Base-by-base conservation (phyloP, 2,888 invertebrate genomes). In the Pandemis heparana region DNA sequence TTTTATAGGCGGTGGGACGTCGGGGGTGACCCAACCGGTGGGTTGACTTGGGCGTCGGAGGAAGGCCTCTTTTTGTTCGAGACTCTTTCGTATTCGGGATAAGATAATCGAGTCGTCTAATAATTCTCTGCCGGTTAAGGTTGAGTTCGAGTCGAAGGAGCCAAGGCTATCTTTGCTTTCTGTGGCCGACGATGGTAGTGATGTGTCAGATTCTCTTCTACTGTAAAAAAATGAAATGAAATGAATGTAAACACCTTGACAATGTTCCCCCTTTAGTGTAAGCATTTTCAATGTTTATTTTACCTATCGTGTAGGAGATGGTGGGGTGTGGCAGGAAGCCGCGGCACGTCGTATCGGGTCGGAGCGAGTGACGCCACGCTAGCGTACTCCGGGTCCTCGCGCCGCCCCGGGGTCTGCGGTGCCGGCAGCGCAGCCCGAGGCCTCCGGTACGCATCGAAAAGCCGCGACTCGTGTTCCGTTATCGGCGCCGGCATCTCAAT, bases 41-140 rank as follows among this genome's bases (percentile, higher is more conserved):
- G 96, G 96, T 82, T 96, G 95, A 87, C 95, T 96, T 82, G 97
- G 97, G 79, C 97, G 95, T 85, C 96, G 95, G 75, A 98, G 95
- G 89, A 98, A 98, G 82, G 98, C 98, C 87, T 98, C 98, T 88
- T 98, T 98, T 86, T 98, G 97, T 86, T 98, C 98, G 83, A 97
- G 96, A 84, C 97, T 98, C 88, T 97, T 97, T 79, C 97, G 95
- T 87, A 97, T 95, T 91, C 97, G 96, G 78, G 96, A 96, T 95
- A 97, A 96, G 82, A 96, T 96, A 63, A 96, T 95, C 74, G 96
- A 96, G 89, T 97, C 97, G 87, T 96, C 96, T 77, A 96, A 94
- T 80, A 96, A 94, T 80, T 96, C 96, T 83, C 95, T 95, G 74
- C 96, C 96, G 56, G 96, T 96, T 68, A 96, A 90, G 65, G 96